Evolutionary conservation across 92 coral and sea anemone genomes (phyloP).

Genomic region (Blastomussa wellsi): DNA sequence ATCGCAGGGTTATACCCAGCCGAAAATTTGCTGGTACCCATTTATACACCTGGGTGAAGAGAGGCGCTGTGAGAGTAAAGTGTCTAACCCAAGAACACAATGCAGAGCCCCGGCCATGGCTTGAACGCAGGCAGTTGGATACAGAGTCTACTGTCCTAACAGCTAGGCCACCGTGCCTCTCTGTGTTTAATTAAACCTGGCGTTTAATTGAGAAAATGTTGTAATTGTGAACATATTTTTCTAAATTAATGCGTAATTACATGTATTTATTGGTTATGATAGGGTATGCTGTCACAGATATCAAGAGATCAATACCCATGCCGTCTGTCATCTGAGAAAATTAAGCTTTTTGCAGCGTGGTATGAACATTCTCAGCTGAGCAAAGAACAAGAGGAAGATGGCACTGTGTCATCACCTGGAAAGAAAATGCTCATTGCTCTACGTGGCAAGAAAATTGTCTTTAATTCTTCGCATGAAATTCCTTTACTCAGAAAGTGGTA

Average conservation of each 20-base stretch:
- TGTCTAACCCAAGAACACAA: no score
- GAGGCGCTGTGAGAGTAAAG: no score
- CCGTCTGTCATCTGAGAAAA: conserved; percentile 86
- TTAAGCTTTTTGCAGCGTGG: conserved; percentile 94
- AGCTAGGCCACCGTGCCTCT: no score
- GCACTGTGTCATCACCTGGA: conserved; percentile 53
- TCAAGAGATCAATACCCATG: conserved; percentile 98
- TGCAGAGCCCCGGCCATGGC: no score
- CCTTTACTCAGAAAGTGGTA: conserved; percentile 90
- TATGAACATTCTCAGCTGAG: conserved; percentile 84
- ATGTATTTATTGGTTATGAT: background rate
- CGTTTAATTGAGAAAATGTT: no score
- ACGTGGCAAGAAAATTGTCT: conserved; percentile 95
- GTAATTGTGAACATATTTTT: background rate
- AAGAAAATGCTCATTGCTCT: conserved; percentile 66
- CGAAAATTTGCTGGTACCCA: no score
- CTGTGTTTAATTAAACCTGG: no score
- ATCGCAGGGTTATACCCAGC: no score
- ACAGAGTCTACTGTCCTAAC: no score
- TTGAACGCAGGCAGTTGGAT: no score
- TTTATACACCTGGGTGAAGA: no score
- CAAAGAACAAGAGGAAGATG: conserved; percentile 71
- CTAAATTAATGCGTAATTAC: background rate
- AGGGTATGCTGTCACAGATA: conserved; percentile 98
- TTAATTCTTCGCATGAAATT: conserved; percentile 81